Base-by-base conservation (phyloP, 1,140 invertebrate species). In the Octopus bimaculoides region DNA sequence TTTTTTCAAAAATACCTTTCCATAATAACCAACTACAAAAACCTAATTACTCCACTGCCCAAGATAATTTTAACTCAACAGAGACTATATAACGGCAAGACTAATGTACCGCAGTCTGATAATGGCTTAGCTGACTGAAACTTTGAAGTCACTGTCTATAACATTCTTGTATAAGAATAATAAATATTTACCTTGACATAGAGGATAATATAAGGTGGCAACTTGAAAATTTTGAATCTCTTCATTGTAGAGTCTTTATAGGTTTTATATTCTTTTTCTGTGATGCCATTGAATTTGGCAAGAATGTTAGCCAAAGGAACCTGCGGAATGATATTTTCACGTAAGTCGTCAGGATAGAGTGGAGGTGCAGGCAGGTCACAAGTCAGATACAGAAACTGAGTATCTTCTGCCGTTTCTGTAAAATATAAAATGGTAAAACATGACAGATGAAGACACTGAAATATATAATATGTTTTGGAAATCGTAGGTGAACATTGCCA, bases 231-330 rank as follows among this genome's bases (percentile, higher is more conserved):
- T 91, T 99, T 96, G 91, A 99, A 99, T 85, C 96, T 92, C 88
- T 99, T 99, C 91, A 99, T 92, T 87, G 97, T 97, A 87, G 98
- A 98, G 88, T 99, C 98, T 89, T 99, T 99, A 88, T 99, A 98
- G 0, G 98, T 99, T 91, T 99, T 99, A 89, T 99, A 99, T 89
- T 99, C 98, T 89, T 99, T 99, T 86, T 98, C 97, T 41, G 93
- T 92, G 77, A 95, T 92, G 5, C 98, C 97, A 91, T 99, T 99
- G 88, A 99, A 99, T 91, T 99, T 99, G 73, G 94, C 94, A 61
- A 99, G 91, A 73, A 99, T 90, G 75, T 95, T 95, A 85, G 96
- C 97, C 26, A 99, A 92, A 89, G 98, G 98, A 5, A 99, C 96
- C 92, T 99, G 98, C 75, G 98, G 98, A 88, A 99, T 99, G 84